phyloP scores from a whole-genome alignment of 2,888 invertebrate species.

The Campopleginae sp. region DNA sequence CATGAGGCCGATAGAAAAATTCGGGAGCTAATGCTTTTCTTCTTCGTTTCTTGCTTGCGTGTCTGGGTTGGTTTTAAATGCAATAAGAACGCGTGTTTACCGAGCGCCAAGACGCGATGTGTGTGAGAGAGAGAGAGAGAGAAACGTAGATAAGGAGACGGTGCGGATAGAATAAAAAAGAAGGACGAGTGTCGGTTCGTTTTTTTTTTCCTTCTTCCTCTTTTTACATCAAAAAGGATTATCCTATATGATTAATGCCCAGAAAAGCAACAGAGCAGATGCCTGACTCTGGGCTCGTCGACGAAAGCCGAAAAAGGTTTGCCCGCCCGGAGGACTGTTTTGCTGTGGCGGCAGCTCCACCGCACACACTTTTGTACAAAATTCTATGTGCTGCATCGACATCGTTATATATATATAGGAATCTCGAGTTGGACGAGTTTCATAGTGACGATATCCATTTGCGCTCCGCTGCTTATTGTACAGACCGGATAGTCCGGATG shows the following conservation, averaged over 20 bases:
- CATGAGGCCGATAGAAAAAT: slow-evolving; percentile 44
- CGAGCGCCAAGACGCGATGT: neutral
- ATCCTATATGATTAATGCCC: slow-evolving; percentile 80
- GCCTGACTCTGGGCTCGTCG: slow-evolving; percentile 73
- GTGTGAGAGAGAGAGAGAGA: slow-evolving; percentile 12
- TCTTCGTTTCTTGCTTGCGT: neutral
- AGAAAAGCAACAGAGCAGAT: slow-evolving; percentile 80
- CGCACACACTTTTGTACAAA: slow-evolving; percentile 11
- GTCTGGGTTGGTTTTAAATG: neutral
- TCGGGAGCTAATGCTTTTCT: slow-evolving; percentile 18
- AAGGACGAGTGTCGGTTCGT: slow-evolving; percentile 29
- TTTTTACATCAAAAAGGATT: slow-evolving; percentile 77
- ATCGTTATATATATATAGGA: neutral
- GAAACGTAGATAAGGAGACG: slow-evolving; percentile 12
- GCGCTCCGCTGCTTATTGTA: slow-evolving; percentile 43
- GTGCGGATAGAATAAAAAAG: slow-evolving; percentile 54
- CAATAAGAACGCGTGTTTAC: slow-evolving; percentile 18
- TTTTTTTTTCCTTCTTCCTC: slow-evolving; percentile 35
- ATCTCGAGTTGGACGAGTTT: slow-evolving; percentile 48
- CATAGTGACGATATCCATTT: slow-evolving; percentile 39
- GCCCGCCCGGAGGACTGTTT: slow-evolving; percentile 51
- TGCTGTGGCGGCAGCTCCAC: slow-evolving; percentile 46
- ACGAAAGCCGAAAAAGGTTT: slow-evolving; percentile 71
- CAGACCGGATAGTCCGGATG: slow-evolving; percentile 49
- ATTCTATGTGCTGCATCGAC: neutral